phyloP scores from a whole-genome alignment of 2,888 invertebrate species.

The Euphydryas editha region DNA sequence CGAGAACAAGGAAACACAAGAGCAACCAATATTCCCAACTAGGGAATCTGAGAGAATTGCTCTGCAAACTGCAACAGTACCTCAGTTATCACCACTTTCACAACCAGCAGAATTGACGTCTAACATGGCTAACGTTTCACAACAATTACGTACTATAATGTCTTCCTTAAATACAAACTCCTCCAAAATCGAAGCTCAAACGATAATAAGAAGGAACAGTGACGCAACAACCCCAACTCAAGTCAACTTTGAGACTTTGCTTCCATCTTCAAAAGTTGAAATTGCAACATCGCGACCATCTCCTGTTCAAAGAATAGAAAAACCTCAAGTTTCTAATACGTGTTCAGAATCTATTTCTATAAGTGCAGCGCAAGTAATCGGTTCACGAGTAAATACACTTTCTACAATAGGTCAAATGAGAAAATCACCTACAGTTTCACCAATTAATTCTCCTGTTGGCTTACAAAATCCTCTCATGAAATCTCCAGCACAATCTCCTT shows the following conservation, averaged over 20 bases:
- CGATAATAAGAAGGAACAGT: conserved; percentile 73
- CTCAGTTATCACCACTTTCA: conserved; percentile 88
- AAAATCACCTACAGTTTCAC: conserved; percentile 77
- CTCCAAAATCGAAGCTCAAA: conserved; percentile 78
- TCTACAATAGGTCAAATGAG: conserved; percentile 69
- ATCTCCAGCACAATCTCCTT: conserved; percentile 72
- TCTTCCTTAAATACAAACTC: conserved; percentile 84
- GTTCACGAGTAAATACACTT: conserved; percentile 70
- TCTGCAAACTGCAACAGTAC: conserved; percentile 81
- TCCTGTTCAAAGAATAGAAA: conserved; percentile 69
- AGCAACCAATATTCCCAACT: conserved; percentile 60
- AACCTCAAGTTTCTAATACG: conserved; percentile 56
- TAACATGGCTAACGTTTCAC: conserved; percentile 88
- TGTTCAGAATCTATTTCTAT: conserved; percentile 64
- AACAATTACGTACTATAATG: conserved; percentile 86
- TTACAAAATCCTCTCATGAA: conserved; percentile 70
- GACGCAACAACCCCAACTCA: conserved; percentile 74
- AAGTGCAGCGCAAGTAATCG: conserved; percentile 70
- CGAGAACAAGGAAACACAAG: conserved; percentile 61
- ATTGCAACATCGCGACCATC: conserved; percentile 69
- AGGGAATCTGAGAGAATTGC: conserved; percentile 66
- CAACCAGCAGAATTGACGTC: conserved; percentile 89
- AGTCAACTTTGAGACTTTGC: conserved; percentile 78
- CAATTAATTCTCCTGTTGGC: conserved; percentile 71
- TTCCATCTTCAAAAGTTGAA: conserved; percentile 80